Evolutionary conservation across 2,797 vertebrate species (phyloP).

Genomic region (Ceryle rudis): DNA sequence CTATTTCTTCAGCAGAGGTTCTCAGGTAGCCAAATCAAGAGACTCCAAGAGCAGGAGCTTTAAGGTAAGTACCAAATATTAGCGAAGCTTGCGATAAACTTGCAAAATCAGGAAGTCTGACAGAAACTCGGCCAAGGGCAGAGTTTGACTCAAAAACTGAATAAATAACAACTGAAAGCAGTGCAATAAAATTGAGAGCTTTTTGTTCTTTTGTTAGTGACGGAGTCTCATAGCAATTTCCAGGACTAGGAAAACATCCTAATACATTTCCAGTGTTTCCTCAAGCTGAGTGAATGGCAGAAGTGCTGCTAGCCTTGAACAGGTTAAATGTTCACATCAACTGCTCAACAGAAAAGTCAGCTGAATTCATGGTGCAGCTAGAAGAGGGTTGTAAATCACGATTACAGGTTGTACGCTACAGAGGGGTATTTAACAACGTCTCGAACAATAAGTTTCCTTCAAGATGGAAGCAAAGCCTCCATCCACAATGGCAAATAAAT

Average conservation of each 20-base stretch:
- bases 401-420: background rate
- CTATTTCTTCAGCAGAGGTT: background rate
- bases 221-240: constrained; percentile 76
- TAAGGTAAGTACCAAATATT: background rate
- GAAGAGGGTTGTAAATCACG: constrained; percentile 58
- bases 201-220: constrained; percentile 74
- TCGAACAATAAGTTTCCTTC: constrained; percentile 41
- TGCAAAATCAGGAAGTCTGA: background rate
- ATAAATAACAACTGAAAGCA: constrained; percentile 28
- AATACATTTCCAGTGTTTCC: constrained; percentile 79
- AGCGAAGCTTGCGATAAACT: background rate
- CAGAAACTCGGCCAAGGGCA: background rate
- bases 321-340: constrained; percentile 41
- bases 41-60: background rate
- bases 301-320: constrained; percentile 73
- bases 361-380: constrained; percentile 39
- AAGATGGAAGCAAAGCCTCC: constrained; percentile 53
- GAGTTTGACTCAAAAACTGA: constrained; percentile 27
- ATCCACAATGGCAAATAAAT: background rate
- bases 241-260: constrained; percentile 75
- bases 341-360: constrained; percentile 68
- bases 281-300: constrained; percentile 72
- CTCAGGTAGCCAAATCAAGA: background rate
- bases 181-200: constrained; percentile 55
- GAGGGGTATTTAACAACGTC: constrained; percentile 18